Evolutionary conservation across 1,140 invertebrate genomes (phyloP).

Genomic region (Drosophila prosaltans): DNA sequence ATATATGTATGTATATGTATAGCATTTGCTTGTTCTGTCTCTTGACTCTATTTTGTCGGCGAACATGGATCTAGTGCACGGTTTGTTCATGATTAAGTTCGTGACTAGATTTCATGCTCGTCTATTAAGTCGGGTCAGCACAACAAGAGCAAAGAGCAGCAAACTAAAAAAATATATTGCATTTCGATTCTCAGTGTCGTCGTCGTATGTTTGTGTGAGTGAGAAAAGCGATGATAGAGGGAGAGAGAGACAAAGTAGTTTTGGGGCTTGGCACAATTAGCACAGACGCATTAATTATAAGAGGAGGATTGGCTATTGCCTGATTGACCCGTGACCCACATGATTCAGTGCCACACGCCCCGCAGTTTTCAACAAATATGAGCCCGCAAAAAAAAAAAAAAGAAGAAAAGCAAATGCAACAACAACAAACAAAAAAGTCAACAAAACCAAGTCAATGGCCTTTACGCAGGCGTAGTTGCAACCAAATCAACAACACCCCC

Average conservation of each 20-base stretch:
- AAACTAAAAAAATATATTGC: conserved; percentile 7
- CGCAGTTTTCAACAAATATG: conserved; percentile 41
- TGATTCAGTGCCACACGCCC: conserved; percentile 52
- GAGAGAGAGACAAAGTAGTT: background rate
- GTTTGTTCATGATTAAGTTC: conserved; percentile 83
- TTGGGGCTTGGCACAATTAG: conserved; percentile 47
- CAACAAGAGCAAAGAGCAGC: conserved; percentile 42
- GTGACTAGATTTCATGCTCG: conserved; percentile 84
- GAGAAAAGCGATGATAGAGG: background rate
- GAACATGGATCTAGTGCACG: conserved; percentile 84
- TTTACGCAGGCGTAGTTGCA: conserved; percentile 36
- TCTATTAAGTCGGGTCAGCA: conserved; percentile 84
- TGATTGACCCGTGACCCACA: conserved; percentile 78
- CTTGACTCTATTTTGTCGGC: conserved; percentile 83
- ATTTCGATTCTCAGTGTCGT: conserved; percentile 2
- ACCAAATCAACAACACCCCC: conserved; percentile 47
- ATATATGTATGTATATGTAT: background rate
- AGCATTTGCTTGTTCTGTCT: conserved; percentile 2
- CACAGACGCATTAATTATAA: conserved; percentile 54
- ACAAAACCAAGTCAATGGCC: conserved; percentile 62
- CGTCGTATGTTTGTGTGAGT: background rate
- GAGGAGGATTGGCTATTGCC: conserved; percentile 34
- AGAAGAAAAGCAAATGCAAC: background rate
- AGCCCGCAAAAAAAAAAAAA: too few species aligned
- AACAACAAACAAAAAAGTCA: conserved; percentile 33